Percentiles rank a stretch among this genome's conserved stretches.
Evolutionary conservation across 2,888 invertebrate genomes (phyloP).

Genomic region (Entomobrya proxima): DNA sequence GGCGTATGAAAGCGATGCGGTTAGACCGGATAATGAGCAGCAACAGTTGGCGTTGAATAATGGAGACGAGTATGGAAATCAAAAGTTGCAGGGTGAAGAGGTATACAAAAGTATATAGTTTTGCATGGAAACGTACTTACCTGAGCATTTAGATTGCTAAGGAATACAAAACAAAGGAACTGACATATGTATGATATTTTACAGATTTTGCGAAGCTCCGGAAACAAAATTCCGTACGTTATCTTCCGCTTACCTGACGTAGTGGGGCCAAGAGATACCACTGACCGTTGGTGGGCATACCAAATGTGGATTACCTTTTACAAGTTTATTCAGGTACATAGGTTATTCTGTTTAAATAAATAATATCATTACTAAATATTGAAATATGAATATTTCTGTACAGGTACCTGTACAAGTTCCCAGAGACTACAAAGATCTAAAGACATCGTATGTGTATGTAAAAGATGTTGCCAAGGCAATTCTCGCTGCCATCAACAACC

Average conservation of each 20-base stretch:
- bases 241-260: conserved; percentile 79
- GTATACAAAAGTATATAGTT: conserved; percentile 70
- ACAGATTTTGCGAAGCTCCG: conserved; percentile 39
- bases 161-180: background rate
- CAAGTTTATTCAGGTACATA: conserved; percentile 75
- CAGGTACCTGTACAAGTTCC: conserved; percentile 76
- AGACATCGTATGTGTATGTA: conserved; percentile 78
- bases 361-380: background rate
- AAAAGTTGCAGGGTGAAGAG: conserved; percentile 78
- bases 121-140: no score
- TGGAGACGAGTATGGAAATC: conserved; percentile 78
- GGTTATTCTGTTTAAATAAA: no score
- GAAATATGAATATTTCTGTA: background rate
- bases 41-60: conserved; percentile 75
- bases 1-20: conserved; percentile 77
- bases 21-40: conserved; percentile 76
- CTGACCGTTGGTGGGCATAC: conserved; percentile 78
- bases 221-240: conserved; percentile 75
- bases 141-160: background rate
- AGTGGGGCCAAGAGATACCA: conserved; percentile 78
- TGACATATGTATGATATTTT: conserved; percentile 4
- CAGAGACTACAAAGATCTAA: conserved; percentile 75
- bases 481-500: conserved; percentile 73
- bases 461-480: conserved; percentile 78
- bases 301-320: conserved; percentile 78